Evolutionary conservation across 2,888 invertebrate genomes (phyloP).

Genomic region (Machimus atricapillus): DNA sequence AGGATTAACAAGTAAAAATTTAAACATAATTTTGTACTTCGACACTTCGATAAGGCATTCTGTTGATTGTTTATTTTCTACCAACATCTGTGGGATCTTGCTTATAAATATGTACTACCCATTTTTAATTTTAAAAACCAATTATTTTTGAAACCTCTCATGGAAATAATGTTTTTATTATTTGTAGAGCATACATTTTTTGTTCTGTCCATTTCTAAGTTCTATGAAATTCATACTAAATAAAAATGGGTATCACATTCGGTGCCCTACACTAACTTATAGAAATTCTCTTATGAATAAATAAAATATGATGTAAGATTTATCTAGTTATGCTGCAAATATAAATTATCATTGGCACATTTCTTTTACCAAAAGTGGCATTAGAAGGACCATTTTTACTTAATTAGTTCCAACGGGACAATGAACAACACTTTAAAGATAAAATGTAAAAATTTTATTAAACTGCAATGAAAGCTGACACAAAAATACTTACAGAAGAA

Average conservation of each 20-base stretch:
- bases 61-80: not conserved
- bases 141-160: not conserved
- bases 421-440: slow-evolving; percentile 32
- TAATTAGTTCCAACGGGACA: not conserved
- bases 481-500: slow-evolving; percentile 25
- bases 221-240: not conserved
- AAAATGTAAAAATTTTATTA: slow-evolving; percentile 36
- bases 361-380: not conserved
- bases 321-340: not conserved
- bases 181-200: not conserved
- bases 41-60: not conserved
- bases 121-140: not conserved
- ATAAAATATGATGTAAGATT: not conserved
- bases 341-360: too few relatives aligned
- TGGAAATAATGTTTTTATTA: not conserved
- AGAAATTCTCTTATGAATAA: not conserved
- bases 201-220: not conserved
- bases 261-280: not conserved
- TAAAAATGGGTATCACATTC: not conserved
- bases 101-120: not conserved
- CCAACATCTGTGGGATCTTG: not conserved
- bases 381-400: not conserved
- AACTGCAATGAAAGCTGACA: slow-evolving; percentile 28
- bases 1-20: not conserved
- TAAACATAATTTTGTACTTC: not conserved